These are phyloP conservation scores for Volucella inanis DNA, from an alignment of 2,888 invertebrate genomes.

Conservation along the genomic window DNA sequence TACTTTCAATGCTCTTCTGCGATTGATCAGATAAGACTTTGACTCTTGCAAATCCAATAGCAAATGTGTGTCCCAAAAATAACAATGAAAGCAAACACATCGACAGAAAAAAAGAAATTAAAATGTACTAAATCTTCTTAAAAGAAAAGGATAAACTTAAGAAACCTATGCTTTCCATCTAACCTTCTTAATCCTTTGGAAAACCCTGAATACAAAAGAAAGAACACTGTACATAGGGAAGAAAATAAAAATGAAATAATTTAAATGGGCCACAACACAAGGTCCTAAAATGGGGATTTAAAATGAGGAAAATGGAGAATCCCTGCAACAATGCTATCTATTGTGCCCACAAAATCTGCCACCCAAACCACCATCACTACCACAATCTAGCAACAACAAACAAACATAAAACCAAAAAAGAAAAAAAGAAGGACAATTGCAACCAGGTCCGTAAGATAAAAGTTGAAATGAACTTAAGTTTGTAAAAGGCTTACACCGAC, in stretches of 20 bases:
- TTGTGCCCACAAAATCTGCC: background rate
- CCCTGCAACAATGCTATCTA: background rate
- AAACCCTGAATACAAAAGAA: constrained; percentile 1
- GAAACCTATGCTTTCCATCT: constrained; percentile 4
- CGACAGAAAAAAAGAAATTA: constrained; percentile 9
- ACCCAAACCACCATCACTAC: background rate
- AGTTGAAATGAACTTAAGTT: constrained; percentile 26
- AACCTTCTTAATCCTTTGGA: constrained; percentile 35
- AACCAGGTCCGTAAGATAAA: constrained; percentile 9
- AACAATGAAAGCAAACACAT: constrained; percentile 16
- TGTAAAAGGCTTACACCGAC: constrained; percentile 39
- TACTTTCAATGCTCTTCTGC: constrained; percentile 14
- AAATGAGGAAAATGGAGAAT: background rate
- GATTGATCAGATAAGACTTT: constrained; percentile 30
- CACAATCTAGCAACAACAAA: no score
- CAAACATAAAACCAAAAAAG: background rate
- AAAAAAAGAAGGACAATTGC: constrained; percentile 7
- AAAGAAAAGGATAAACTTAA: background rate
- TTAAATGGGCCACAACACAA: background rate
- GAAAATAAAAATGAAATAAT: constrained; percentile 5
- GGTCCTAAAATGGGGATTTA: constrained; percentile 25
- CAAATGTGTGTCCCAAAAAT: background rate
- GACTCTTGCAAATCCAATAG: constrained; percentile 28
- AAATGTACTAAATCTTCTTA: background rate
- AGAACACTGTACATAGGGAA: constrained; percentile 1